A percentile compares a stretch with the other conserved stretches of the same genome.
Evolutionary conservation across 1,140 invertebrate species (phyloP).

Genomic region (Drosophila azteca): DNA sequence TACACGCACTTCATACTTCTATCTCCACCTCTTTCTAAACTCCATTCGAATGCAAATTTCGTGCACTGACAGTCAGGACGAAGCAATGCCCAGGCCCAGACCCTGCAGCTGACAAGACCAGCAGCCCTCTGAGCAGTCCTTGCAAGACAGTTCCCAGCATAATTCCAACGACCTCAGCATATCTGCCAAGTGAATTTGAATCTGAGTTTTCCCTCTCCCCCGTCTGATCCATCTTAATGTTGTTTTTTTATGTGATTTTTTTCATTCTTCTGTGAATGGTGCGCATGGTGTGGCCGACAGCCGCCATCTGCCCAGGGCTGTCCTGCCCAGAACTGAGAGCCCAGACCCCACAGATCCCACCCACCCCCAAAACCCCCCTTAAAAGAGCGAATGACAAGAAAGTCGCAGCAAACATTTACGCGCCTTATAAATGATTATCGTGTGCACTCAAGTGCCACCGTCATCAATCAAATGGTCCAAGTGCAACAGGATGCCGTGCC

Average conservation of each 20-base stretch:
- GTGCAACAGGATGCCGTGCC: conserved; percentile 60
- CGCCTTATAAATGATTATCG: conserved; percentile 72
- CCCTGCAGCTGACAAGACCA: conserved; percentile 56
- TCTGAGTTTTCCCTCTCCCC: conserved; percentile 20
- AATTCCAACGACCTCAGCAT: conserved; percentile 52
- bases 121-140: background rate
- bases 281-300: conserved; percentile 4
- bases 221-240: no score
- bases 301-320: conserved; percentile 26
- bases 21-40: background rate
- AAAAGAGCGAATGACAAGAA: background rate
- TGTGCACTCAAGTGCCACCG: conserved; percentile 66
- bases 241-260: background rate
- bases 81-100: background rate
- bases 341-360: no score
- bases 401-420: conserved; percentile 48
- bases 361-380: background rate
- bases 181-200: conserved; percentile 38
- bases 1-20: conserved; percentile 36
- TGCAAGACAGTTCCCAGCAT: conserved; percentile 1
- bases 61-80: conserved; percentile 32
- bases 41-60: conserved; percentile 62
- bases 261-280: conserved; percentile 5
- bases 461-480: conserved; percentile 64
- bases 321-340: background rate